Base-by-base conservation (phyloP, 2,888 invertebrate genomes). In the Erannis defoliaria region DNA sequence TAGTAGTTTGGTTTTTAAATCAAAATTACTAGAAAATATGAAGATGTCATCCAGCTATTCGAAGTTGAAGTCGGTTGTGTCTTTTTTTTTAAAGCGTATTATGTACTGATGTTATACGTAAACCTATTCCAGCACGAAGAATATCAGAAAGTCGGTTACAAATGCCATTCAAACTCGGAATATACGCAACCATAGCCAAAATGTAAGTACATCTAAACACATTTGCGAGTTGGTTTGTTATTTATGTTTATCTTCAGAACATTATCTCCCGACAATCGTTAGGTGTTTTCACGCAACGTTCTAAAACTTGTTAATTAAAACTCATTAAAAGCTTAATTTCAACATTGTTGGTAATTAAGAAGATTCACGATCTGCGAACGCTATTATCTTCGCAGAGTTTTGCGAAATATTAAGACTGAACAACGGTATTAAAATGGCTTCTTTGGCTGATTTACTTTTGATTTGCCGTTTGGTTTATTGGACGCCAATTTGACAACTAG, bases 301-400 rank as follows among this genome's bases (percentile, higher is more conserved):
- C 81, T 77, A 74, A 84, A 89, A 89, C 84, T 89, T 89, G 85
- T 87, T 90, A 90, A 90, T 90, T 89, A 89, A 90, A 90, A 89
- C 86, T 89, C 86, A 88, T 89, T 90, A 87, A 86, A 87, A 87
- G 88, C 88, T 87, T 88, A 88, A 89, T 89, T 89, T 89, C 82
- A 82, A 88, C 88, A 89, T 87, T 87, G 89, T 85, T 86, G 88
- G 88, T 85, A 89, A 89, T 90, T 91, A 90, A 89, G 88, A 88
- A 90, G 88, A 90, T 90, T 90, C 88, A 89, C 85, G 88, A 86
- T 88, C 88, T 85, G 82, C 82, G 82, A 84, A 85, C 84, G 84
- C 81, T 88, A 84, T 88, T 88, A 89, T 88, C 85, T 88, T 83
- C 79, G 76, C 79, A 75, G 78, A 85, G 82, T 85, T 85, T 85